phyloP scores from a whole-genome alignment of 2,797 vertebrate species.

The Scyliorhinus canicula region DNA sequence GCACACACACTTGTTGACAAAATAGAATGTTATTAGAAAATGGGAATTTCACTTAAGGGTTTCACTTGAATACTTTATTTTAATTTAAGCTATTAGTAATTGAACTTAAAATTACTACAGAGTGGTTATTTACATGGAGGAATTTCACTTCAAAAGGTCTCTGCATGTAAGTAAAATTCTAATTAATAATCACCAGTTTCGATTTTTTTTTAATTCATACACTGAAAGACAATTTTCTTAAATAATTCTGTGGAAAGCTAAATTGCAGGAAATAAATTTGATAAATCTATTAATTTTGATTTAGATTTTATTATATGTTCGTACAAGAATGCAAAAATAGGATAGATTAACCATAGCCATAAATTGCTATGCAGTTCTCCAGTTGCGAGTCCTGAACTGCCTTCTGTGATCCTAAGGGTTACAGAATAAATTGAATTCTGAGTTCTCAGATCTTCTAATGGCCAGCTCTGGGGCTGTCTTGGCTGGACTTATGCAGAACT shows the following conservation, averaged over 20 bases:
- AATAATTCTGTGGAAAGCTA: neutral
- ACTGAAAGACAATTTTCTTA: neutral
- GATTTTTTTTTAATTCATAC: neutral
- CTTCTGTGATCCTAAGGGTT: neutral
- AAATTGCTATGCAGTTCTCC: neutral
- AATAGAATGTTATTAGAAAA: neutral
- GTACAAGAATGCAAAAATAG: neutral
- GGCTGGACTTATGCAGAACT: neutral
- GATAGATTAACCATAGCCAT: neutral
- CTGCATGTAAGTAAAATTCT: neutral
- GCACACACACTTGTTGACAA: neutral
- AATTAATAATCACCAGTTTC: neutral
- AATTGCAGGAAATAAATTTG: neutral
- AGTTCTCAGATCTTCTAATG: neutral
- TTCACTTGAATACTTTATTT: neutral
- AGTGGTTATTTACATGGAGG: neutral
- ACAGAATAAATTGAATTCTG: neutral
- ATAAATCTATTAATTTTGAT: neutral
- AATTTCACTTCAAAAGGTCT: neutral
- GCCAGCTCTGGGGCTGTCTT: neutral
- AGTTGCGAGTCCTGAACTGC: neutral
- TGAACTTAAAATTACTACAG: neutral
- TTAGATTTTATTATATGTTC: neutral
- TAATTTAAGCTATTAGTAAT: neutral
- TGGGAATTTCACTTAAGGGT: neutral